These are phyloP conservation scores for Gymnoscopelus braueri DNA, from an alignment of 2,797 vertebrate genomes.

Conservation along the genomic window DNA sequence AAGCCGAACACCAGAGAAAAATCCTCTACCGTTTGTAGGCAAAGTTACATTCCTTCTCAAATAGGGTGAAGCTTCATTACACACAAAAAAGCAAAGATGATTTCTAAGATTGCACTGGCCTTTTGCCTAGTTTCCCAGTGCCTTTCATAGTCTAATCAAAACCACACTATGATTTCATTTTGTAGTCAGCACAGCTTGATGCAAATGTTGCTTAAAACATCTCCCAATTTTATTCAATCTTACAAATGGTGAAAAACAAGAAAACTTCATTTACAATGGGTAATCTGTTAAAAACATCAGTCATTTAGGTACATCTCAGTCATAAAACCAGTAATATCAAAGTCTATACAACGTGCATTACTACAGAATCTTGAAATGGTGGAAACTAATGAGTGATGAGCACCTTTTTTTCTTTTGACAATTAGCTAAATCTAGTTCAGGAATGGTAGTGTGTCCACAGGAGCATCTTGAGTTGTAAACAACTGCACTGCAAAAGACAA, in stretches of 20 bases:
- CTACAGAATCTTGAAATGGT: constrained; percentile 96
- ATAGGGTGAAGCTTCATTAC: constrained; percentile 90
- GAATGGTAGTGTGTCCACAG: constrained; percentile 76
- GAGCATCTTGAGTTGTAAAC: constrained; percentile 94
- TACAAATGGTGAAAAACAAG: constrained; percentile 98
- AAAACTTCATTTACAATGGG: constrained; percentile 99
- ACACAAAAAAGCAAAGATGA: constrained; percentile 87
- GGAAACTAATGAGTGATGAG: constrained; percentile 94
- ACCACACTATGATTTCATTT: constrained; percentile 36
- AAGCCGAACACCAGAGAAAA: constrained; percentile 89
- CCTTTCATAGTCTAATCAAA: constrained; percentile 34
- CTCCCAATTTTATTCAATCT: constrained; percentile 93
- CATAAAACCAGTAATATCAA: constrained; percentile 99
- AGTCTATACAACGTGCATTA: constrained; percentile 99
- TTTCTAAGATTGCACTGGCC: constrained; percentile 49
- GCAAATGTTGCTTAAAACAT: constrained; percentile 94
- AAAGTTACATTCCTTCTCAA: constrained; percentile 95
- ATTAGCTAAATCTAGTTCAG: constrained; percentile 90
- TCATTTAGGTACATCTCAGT: constrained; percentile 97
- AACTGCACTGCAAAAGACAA: constrained; percentile 86
- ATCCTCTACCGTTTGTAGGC: constrained; percentile 92
- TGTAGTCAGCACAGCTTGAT: constrained; percentile 79
- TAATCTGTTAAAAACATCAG: constrained; percentile 97
- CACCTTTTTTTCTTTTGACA: constrained; percentile 88
- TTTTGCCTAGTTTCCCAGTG: constrained; percentile 22